phyloP scores from a whole-genome alignment of 2,113 vertebrate genomes.

The Mesitornis unicolor region DNA sequence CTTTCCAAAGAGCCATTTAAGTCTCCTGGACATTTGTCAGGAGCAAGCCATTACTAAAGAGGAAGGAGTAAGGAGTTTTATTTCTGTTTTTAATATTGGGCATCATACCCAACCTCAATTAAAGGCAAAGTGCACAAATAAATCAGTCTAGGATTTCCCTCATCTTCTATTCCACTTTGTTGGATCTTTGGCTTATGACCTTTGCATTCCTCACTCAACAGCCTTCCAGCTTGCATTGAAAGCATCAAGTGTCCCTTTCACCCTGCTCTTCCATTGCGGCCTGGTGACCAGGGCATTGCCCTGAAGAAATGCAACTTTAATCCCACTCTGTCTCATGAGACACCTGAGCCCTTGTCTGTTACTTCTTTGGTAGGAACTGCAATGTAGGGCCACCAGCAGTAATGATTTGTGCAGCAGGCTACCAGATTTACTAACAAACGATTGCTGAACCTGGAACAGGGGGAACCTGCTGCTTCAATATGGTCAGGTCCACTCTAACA shows the following conservation, averaged over 20 bases:
- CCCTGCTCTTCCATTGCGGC: background rate
- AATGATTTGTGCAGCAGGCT: background rate
- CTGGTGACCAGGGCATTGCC: background rate
- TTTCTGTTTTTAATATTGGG: rapidly evolving
- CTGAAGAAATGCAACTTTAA: background rate
- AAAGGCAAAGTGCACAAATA: background rate
- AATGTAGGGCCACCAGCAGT: background rate
- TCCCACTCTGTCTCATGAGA: background rate
- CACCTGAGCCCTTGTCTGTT: background rate
- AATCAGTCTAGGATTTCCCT: background rate
- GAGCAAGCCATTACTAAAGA: background rate
- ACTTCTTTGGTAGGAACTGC: background rate
- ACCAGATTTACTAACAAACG: background rate
- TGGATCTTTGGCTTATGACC: background rate
- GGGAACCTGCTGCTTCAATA: background rate
- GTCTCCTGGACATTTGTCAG: background rate
- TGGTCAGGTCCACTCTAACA: background rate
- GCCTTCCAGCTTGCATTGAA: background rate
- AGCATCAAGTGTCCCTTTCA: background rate
- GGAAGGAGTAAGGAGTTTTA: background rate
- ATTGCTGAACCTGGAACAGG: background rate
- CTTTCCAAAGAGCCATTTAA: background rate
- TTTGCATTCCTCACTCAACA: background rate
- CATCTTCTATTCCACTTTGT: background rate
- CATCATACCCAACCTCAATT: background rate